Conservation (phyloP, 2,113 vertebrate genomes). For the Siniperca knerii region DNA sequence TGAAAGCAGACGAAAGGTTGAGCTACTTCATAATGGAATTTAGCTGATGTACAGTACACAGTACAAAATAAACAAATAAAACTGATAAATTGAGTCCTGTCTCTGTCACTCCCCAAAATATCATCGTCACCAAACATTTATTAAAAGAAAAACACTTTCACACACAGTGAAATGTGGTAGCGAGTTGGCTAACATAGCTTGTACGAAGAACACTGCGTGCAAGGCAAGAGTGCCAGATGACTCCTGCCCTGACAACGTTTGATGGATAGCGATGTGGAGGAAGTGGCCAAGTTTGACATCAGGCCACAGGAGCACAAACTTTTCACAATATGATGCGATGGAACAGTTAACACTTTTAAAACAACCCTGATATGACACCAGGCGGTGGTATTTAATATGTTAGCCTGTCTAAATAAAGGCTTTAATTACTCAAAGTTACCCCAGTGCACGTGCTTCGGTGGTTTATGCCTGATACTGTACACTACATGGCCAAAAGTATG, state of each 20-base stretch:
- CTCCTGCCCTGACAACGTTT: background rate
- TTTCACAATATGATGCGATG: background rate
- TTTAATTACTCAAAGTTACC: background rate
- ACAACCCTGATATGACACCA: background rate
- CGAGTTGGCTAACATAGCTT: background rate
- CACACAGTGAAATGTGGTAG: background rate
- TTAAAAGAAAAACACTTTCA: background rate
- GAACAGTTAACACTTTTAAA: constrained; percentile 34
- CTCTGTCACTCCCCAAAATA: background rate
- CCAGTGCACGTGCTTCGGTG: too few species aligned
- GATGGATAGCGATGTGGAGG: background rate
- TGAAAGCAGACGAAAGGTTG: constrained; percentile 4
- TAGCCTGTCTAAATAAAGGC: background rate
- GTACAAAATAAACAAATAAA: background rate
- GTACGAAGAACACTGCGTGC: constrained; percentile 33
- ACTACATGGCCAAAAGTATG: background rate
- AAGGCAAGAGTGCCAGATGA: constrained; percentile 7
- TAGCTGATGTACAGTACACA: background rate
- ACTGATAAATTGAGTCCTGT: too few species aligned
- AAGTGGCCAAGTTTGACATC: constrained; percentile 1
- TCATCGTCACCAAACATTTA: background rate
- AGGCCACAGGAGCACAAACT: background rate
- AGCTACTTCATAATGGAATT: background rate
- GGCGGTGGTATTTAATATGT: background rate
- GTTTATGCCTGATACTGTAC: too few species aligned